These are phyloP conservation scores for Dromococcyx pavoninus DNA, from an alignment of 2,797 vertebrate species.

Conservation along the genomic window DNA sequence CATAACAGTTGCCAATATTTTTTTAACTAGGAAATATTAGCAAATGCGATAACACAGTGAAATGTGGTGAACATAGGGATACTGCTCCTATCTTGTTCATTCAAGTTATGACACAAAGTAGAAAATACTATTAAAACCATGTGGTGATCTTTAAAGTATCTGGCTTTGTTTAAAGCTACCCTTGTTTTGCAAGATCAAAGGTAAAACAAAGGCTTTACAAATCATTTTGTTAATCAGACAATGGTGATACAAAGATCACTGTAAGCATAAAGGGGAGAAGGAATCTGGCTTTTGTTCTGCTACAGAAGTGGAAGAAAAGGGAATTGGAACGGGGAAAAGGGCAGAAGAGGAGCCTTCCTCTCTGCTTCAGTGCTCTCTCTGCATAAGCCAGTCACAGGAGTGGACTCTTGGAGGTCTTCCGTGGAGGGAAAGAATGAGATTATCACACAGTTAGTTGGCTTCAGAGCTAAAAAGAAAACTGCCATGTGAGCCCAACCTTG, in stretches of 20 bases:
- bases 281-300: not conserved
- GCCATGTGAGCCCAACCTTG: slow-evolving; percentile 1
- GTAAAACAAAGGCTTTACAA: slow-evolving; percentile 78
- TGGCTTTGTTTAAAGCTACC: slow-evolving; percentile 77
- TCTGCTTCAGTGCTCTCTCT: not conserved
- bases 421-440: not conserved
- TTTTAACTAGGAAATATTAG: slow-evolving; percentile 69
- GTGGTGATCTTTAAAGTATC: slow-evolving; percentile 74
- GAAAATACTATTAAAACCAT: slow-evolving; percentile 75
- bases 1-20: slow-evolving; percentile 41
- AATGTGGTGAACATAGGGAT: slow-evolving; percentile 67
- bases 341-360: not conserved
- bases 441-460: slow-evolving; percentile 7
- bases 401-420: not conserved
- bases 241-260: slow-evolving; percentile 65
- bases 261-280: slow-evolving; percentile 53
- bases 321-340: not conserved
- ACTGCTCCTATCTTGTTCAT: slow-evolving; percentile 74
- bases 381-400: not conserved
- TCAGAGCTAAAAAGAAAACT: slow-evolving; percentile 28
- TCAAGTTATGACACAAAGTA: slow-evolving; percentile 73
- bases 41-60: slow-evolving; percentile 59
- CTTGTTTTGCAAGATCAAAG: slow-evolving; percentile 79
- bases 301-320: not conserved
- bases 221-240: slow-evolving; percentile 78